Conservation (phyloP, 1,140 invertebrate species). For the Drosophila triauraria region DNA sequence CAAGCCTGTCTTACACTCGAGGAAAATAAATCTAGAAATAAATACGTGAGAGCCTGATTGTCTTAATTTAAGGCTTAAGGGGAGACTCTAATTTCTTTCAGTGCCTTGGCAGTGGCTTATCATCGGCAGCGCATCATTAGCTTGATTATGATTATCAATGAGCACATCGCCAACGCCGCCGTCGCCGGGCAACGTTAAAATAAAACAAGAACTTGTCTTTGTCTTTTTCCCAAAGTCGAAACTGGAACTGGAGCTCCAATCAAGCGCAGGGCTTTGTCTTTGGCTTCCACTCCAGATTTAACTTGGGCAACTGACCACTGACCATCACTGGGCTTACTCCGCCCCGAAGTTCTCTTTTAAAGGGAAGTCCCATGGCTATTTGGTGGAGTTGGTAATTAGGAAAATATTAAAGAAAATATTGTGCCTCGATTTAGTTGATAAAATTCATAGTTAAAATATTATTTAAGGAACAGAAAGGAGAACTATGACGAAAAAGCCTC, state of each 20-base stretch:
- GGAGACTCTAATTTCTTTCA: conserved; percentile 2
- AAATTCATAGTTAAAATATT: too few species aligned
- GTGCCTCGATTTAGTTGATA: too few species aligned
- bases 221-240: conserved; percentile 28
- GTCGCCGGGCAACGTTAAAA: conserved; percentile 51
- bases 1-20: conserved; percentile 2
- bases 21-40: background rate
- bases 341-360: background rate
- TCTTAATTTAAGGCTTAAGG: background rate
- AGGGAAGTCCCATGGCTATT: background rate
- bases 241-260: conserved; percentile 23
- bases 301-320: conserved; percentile 19
- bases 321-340: conserved; percentile 11
- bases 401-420: too few species aligned
- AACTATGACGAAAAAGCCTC: too few species aligned
- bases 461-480: too few species aligned
- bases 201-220: conserved; percentile 51
- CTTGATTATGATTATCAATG: conserved; percentile 84
- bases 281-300: conserved; percentile 23
- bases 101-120: conserved; percentile 57
- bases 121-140: conserved; percentile 76
- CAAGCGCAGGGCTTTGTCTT: conserved; percentile 15
- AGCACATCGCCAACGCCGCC: conserved; percentile 63
- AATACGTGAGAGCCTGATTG: background rate
- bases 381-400: background rate